These are phyloP conservation scores for Oxystoma pomonae DNA, from an alignment of 2,888 invertebrate species.

Conservation along the genomic window DNA sequence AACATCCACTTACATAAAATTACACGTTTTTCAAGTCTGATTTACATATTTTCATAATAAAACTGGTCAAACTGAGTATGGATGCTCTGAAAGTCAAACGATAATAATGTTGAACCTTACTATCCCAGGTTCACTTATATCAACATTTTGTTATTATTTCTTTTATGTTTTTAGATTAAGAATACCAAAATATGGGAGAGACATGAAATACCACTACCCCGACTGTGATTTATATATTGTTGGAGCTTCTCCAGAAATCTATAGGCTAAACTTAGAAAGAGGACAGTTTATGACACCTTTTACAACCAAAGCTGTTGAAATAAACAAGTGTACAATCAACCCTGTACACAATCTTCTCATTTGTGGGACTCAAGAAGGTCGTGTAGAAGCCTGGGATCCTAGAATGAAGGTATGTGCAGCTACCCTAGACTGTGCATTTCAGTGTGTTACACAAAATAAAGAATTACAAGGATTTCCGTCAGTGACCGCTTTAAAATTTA, in stretches of 20 bases:
- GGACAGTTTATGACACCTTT: constrained; percentile 91
- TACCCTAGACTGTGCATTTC: constrained; percentile 77
- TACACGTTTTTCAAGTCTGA: too few relatives aligned
- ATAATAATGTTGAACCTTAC: too few relatives aligned
- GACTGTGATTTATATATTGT: constrained; percentile 91
- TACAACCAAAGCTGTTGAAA: constrained; percentile 60
- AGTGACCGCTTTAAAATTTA: constrained; percentile 74
- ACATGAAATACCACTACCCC: constrained; percentile 84
- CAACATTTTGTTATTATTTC: too few relatives aligned
- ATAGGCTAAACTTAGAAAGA: constrained; percentile 80
- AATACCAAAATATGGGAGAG: constrained; percentile 93
- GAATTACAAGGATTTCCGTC: constrained; percentile 62
- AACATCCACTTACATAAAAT: too few relatives aligned
- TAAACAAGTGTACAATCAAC: constrained; percentile 85
- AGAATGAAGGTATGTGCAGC: constrained; percentile 73
- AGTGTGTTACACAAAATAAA: constrained; percentile 54
- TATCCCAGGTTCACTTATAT: too few relatives aligned
- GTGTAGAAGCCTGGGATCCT: constrained; percentile 96
- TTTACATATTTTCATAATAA: too few relatives aligned
- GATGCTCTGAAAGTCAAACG: too few relatives aligned
- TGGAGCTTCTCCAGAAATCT: constrained; percentile 80
- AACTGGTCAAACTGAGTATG: too few relatives aligned
- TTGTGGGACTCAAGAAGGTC: constrained; percentile 86
- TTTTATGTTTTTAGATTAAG: constrained; percentile 50
- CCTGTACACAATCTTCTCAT: constrained; percentile 82